Conservation (phyloP, 2,888 invertebrate genomes). For the Andrena minutula region DNA sequence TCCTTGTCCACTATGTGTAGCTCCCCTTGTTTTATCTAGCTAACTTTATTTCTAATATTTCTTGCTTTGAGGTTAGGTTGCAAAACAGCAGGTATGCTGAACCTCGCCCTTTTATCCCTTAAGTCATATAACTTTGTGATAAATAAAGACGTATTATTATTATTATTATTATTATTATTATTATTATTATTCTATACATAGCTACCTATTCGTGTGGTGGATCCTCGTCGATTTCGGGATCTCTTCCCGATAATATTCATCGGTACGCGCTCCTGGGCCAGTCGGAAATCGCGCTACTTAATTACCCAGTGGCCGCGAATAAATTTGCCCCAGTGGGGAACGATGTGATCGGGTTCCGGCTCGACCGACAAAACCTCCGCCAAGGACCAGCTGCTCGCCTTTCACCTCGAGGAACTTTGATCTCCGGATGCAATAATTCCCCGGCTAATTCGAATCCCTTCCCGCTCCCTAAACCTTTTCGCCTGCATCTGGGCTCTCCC, state of each 20-base stretch:
- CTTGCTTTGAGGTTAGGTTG: too few relatives aligned
- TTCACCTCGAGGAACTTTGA: slow-evolving; percentile 50
- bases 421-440: slow-evolving; percentile 51
- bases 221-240: not conserved
- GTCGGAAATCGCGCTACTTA: slow-evolving; percentile 26
- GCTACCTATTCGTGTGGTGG: not conserved
- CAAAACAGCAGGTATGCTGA: too few relatives aligned
- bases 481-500: slow-evolving; percentile 17
- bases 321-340: slow-evolving; percentile 27
- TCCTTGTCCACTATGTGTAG: too few relatives aligned
- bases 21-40: too few relatives aligned
- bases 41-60: too few relatives aligned
- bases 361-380: slow-evolving; percentile 22
- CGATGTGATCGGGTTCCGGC: slow-evolving; percentile 16
- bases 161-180: too few relatives aligned
- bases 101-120: too few relatives aligned
- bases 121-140: too few relatives aligned
- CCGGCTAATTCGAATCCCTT: slow-evolving; percentile 32
- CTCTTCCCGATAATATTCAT: slow-evolving; percentile 9
- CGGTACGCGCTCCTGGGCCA: slow-evolving; percentile 4
- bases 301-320: slow-evolving; percentile 18
- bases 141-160: too few relatives aligned
- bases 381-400: slow-evolving; percentile 33
- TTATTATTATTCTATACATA: not conserved
- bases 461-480: slow-evolving; percentile 18